Conservation (phyloP, 2,113 vertebrate genomes). For the Sander vitreus region DNA sequence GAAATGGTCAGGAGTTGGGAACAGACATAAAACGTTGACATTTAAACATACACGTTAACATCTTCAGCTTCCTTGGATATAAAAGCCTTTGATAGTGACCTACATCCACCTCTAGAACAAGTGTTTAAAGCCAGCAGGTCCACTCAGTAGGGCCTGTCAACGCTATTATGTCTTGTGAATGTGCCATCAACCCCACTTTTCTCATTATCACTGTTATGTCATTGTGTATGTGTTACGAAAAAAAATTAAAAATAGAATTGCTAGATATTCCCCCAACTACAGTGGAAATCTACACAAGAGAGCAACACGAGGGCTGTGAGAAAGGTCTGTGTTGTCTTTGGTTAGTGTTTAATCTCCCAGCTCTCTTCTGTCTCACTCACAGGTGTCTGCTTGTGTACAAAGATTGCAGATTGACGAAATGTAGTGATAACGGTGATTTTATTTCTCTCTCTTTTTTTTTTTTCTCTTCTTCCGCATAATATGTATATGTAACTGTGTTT, state of each 20-base stretch:
- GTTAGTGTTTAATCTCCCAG: conserved; percentile 71
- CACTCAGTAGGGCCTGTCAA: conserved; percentile 29
- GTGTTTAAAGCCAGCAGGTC: conserved; percentile 62
- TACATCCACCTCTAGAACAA: conserved; percentile 32
- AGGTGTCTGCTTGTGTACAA: conserved; percentile 38
- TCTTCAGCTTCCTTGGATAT: conserved; percentile 62
- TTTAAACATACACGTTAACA: conserved; percentile 62
- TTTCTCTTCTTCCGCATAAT: conserved; percentile 27
- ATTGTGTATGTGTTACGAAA: conserved; percentile 8
- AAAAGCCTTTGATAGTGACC: conserved; percentile 58
- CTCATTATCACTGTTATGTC: conserved; percentile 26
- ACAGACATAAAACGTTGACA: conserved; percentile 56
- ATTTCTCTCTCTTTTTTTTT: not conserved
- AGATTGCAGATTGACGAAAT: conserved; percentile 56
- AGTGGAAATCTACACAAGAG: conserved; percentile 37
- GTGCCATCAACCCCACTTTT: not conserved
- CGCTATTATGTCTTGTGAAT: conserved; percentile 13
- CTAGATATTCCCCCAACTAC: conserved; percentile 21
- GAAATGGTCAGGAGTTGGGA: conserved; percentile 1
- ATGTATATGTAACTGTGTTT: conserved; percentile 42
- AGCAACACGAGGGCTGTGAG: conserved; percentile 37
- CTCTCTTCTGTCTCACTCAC: conserved; percentile 13
- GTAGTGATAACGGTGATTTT: conserved; percentile 67
- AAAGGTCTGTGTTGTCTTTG: conserved; percentile 75
- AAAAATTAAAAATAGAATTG: conserved; percentile 26